Conservation (phyloP, 2,113 vertebrate species). For the Puffinus mauretanicus region DNA sequence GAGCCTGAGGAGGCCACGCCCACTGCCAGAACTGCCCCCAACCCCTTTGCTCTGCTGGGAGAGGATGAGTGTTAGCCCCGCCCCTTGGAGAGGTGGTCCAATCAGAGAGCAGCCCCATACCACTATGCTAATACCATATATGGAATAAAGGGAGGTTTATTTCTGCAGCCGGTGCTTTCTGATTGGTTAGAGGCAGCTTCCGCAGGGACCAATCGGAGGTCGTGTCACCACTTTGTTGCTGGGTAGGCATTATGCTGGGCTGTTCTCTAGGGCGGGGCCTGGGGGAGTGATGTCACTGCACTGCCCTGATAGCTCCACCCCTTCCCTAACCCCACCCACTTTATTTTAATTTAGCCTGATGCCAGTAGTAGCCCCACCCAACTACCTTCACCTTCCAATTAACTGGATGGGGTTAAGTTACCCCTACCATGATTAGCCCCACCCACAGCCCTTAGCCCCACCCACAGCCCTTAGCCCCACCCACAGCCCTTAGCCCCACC, state of each 20-base stretch:
- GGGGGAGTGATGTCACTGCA: neutral
- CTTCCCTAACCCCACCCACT: no score
- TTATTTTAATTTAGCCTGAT: neutral
- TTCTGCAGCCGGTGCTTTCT: neutral
- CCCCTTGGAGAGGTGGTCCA: neutral
- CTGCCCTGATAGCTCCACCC: neutral
- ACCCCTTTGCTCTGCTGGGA: slow-evolving; percentile 82
- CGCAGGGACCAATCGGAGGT: fast-evolving
- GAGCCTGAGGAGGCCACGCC: neutral
- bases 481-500: no score
- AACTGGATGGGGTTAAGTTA: no score
- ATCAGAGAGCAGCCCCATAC: fast-evolving
- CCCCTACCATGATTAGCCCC: no score
- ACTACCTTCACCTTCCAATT: no score
- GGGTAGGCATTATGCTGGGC: neutral
- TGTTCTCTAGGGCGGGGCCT: neutral
- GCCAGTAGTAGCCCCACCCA: no score
- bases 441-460: no score
- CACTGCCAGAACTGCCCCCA: slow-evolving; percentile 53
- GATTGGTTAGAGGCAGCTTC: fast-evolving
- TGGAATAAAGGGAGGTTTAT: neutral
- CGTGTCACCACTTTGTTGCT: fast-evolving
- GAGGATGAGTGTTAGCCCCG: slow-evolving; percentile 79
- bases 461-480: no score
- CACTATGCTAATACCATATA: fast-evolving